These are phyloP conservation scores for Dolomedes plantarius DNA, from an alignment of 2,888 invertebrate species.

Conservation along the genomic window DNA sequence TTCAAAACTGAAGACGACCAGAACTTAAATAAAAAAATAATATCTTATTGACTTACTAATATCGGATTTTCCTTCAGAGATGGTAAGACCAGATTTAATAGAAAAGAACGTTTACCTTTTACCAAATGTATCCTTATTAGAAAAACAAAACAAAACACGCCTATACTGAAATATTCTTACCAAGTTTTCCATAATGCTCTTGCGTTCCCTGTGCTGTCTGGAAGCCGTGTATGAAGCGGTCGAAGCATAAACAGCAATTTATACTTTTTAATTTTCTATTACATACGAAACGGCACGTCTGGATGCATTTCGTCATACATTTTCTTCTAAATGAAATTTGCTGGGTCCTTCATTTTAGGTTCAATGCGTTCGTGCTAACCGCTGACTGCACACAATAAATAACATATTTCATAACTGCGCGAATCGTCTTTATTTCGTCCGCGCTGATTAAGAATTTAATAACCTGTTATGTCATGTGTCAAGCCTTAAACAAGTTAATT, in stretches of 20 bases:
- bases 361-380: constrained; percentile 7
- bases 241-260: not conserved
- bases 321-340: not conserved
- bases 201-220: not conserved
- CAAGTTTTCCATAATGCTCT: not conserved
- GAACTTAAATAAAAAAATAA: too few relatives aligned
- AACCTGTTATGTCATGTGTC: constrained; percentile 2
- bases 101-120: too few relatives aligned
- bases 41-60: too few relatives aligned
- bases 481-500: not conserved
- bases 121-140: too few relatives aligned
- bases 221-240: not conserved
- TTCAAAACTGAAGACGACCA: too few relatives aligned
- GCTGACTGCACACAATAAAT: not conserved
- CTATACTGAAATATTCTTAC: not conserved
- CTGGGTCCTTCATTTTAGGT: not conserved
- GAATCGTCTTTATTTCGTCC: not conserved
- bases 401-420: not conserved
- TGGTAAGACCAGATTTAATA: too few relatives aligned
- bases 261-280: not conserved
- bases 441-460: constrained; percentile 14
- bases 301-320: not conserved
- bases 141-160: not conserved
- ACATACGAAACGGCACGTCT: too few relatives aligned
- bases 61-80: too few relatives aligned